phyloP scores from a whole-genome alignment of 2,888 invertebrate genomes.

The Dysmachus trigonus region DNA sequence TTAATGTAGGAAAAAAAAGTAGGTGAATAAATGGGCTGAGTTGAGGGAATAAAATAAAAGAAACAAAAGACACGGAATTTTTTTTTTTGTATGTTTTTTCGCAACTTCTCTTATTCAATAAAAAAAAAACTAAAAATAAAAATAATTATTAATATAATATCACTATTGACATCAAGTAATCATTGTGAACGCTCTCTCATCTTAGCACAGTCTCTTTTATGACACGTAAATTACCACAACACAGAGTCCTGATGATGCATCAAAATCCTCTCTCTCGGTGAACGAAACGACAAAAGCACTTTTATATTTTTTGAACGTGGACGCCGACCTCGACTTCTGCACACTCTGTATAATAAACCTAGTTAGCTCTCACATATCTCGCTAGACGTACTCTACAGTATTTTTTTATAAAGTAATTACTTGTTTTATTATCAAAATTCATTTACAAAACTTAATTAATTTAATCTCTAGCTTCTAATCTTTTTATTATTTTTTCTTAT shows the following conservation, averaged over 20 bases:
- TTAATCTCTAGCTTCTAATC: slow-evolving; percentile 30
- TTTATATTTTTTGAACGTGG: neutral
- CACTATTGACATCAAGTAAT: slow-evolving; percentile 40
- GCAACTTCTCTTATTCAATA: slow-evolving; percentile 23
- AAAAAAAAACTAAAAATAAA: slow-evolving; percentile 23
- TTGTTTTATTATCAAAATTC: slow-evolving; percentile 39
- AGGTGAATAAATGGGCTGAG: no score
- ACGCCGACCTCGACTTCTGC: neutral
- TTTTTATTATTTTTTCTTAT: slow-evolving; percentile 32
- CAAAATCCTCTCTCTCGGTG: slow-evolving; percentile 35
- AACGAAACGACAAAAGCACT: slow-evolving; percentile 32
- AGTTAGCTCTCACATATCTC: slow-evolving; percentile 28
- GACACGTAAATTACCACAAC: slow-evolving; percentile 40
- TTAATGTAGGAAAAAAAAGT: neutral
- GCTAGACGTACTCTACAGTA: slow-evolving; percentile 32
- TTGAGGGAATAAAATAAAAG: neutral
- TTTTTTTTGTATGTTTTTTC: slow-evolving; percentile 5
- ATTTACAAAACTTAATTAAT: slow-evolving; percentile 43
- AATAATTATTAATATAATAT: slow-evolving; percentile 40
- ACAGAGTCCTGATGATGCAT: slow-evolving; percentile 39
- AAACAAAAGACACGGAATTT: neutral
- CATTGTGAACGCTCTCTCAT: slow-evolving; percentile 40
- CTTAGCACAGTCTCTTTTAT: slow-evolving; percentile 33
- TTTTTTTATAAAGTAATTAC: slow-evolving; percentile 35
- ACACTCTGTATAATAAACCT: slow-evolving; percentile 15